Conservation (phyloP, 1,140 invertebrate genomes). For the Neotoxoptera formosana region DNA sequence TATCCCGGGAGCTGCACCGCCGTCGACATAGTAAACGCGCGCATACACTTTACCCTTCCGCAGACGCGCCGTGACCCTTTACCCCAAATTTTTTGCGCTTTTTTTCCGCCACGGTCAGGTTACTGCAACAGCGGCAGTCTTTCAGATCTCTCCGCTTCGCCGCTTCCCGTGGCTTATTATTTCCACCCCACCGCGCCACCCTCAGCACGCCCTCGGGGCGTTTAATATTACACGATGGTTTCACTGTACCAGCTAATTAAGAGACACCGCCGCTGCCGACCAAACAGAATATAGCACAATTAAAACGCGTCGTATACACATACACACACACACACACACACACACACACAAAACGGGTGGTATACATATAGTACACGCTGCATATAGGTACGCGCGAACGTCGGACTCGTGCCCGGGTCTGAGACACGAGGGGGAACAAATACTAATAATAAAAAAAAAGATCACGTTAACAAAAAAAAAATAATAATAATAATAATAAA, state of each 20-base stretch:
- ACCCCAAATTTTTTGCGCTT: not conserved
- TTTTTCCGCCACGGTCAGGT: slow-evolving; percentile 22
- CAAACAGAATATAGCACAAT: slow-evolving; percentile 36
- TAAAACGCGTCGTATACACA: not conserved
- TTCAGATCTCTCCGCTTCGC: not conserved
- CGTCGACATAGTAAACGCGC: not conserved
- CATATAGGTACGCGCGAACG: not conserved
- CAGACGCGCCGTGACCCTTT: not conserved
- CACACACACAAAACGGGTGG: not conserved
- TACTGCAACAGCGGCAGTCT: not conserved
- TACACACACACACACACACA: not conserved
- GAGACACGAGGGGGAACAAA: not conserved
- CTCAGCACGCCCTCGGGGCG: not conserved
- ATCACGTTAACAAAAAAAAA: slow-evolving; percentile 36
- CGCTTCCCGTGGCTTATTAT: not conserved
- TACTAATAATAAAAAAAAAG: slow-evolving; percentile 20
- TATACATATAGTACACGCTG: not conserved
- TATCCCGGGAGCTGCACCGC: not conserved
- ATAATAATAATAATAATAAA: not conserved
- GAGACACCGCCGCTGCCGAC: slow-evolving; percentile 32
- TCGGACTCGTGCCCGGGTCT: slow-evolving; percentile 24
- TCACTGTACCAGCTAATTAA: slow-evolving; percentile 46
- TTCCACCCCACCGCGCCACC: not conserved
- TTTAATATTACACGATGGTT: slow-evolving; percentile 56
- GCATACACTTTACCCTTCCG: not conserved